Percentiles rank a stretch among this genome's conserved stretches.
Conservation (phyloP, 2,797 vertebrate genomes). For the Hephaestus fuliginosus region DNA sequence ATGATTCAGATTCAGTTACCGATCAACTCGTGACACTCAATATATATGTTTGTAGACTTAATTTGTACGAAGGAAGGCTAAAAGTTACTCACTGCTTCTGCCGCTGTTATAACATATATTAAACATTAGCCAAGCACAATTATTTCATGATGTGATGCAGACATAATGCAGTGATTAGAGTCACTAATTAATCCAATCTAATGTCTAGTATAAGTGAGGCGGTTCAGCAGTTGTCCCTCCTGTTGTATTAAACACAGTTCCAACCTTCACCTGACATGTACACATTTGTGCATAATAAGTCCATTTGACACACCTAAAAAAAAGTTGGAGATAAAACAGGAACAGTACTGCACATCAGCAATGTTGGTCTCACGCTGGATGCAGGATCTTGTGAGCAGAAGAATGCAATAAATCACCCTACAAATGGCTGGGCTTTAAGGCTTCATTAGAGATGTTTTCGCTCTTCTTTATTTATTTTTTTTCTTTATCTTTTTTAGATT, state of each 20-base stretch:
- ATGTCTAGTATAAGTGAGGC: neutral
- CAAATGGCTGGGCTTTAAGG: neutral
- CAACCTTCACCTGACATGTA: too few species aligned
- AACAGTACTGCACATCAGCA: neutral
- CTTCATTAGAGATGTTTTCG: neutral
- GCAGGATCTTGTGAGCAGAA: neutral
- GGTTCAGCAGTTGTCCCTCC: neutral
- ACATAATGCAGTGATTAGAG: neutral
- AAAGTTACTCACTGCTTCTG: too few species aligned
- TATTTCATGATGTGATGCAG: neutral
- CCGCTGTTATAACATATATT: too few species aligned
- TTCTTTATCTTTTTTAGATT: neutral
- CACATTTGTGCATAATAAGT: too few species aligned
- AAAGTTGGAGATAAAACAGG: too few species aligned
- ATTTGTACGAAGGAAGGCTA: neutral
- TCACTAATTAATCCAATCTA: neutral
- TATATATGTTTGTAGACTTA: neutral
- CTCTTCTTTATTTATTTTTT: neutral
- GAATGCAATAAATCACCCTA: neutral
- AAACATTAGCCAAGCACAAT: neutral
- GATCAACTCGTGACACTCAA: neutral
- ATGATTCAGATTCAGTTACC: conserved; percentile 2
- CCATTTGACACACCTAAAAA: too few species aligned
- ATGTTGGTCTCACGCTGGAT: neutral
- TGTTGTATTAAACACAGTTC: too few species aligned